Evolutionary conservation across 1,140 invertebrate genomes (phyloP), one percentile per base, ranked within the genome.

Genomic region (Manduca sexta): DNA sequence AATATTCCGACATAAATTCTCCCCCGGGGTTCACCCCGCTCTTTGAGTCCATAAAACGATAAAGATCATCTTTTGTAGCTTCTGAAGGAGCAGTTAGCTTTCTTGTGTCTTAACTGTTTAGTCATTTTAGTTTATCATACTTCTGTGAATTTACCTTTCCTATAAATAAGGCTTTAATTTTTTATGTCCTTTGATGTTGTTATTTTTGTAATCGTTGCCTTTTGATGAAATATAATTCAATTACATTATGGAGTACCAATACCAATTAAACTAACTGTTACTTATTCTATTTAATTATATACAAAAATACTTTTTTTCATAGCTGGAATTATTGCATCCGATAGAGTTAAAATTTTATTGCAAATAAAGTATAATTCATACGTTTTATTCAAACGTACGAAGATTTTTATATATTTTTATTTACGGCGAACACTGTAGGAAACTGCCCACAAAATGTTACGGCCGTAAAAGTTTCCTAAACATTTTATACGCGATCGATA

Each of bases 21-120:
- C 63, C 56, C 53, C 48, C 49, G 61, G 49, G 64, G 51, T 56
- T 63, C 62, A 64, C 56, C 53, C 60, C 49, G 45, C 59, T 67
- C 45, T 55, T 61, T 66, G 45, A 66, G 65, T 56, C 57, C 64
- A 71, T 71, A 73, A 71, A 76, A 69, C 65, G 68, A 76, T 76
- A 76, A 74, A 69, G 64, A 71, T 76, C 70, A 64, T 74, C 64
- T 69, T 75, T 70, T 69, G 72, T 70, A 58, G 68, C 63, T 49
- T 54, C 56, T 56, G 45, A 48, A 50, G 31, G 51, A 54, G 39
- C 38, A 34, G 39, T 43, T 53, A 38, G 30, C 48, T 45, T 42
- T 26, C 44, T 59, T 49, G 35, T 52, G 33, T 65, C 45, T 60
- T 51, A 56, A 64, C 51, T 55, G 57, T 57, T 51, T 48, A 45